Percentiles rank a stretch among this genome's conserved stretches.
Evolutionary conservation across 2,888 invertebrate species (phyloP).

Genomic region (Lepidocyrtinus sp.): DNA sequence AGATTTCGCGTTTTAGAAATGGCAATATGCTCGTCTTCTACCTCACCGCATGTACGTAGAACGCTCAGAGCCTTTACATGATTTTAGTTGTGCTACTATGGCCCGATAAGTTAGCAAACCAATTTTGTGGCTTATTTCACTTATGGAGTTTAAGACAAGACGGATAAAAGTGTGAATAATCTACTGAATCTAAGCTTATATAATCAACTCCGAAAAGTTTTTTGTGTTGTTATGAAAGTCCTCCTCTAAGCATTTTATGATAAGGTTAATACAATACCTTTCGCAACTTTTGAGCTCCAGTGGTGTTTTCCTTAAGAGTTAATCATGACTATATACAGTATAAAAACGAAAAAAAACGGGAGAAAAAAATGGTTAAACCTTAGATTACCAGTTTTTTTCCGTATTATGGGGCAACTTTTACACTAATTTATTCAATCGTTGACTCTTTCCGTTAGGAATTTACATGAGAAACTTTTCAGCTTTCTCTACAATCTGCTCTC

Average conservation of each 20-base stretch:
- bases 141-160: constrained; percentile 27
- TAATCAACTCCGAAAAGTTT: constrained; percentile 23
- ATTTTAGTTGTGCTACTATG: too few relatives aligned
- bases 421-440: constrained; percentile 61
- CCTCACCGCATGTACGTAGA: too few relatives aligned
- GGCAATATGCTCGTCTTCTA: too few relatives aligned
- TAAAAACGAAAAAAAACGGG: not conserved
- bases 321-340: not conserved
- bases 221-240: constrained; percentile 14
- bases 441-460: constrained; percentile 30
- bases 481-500: constrained; percentile 42
- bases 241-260: constrained; percentile 11
- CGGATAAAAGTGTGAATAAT: constrained; percentile 39
- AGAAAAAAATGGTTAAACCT: too few relatives aligned
- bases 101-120: too few relatives aligned
- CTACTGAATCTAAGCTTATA: constrained; percentile 2
- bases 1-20: too few relatives aligned
- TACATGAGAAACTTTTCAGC: constrained; percentile 32
- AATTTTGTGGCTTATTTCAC: too few relatives aligned
- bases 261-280: not conserved
- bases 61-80: too few relatives aligned
- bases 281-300: not conserved
- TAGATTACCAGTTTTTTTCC: not conserved
- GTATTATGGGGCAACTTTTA: constrained; percentile 38
- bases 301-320: not conserved